Percentiles rank a stretch among this genome's conserved stretches.
phyloP scores from a whole-genome alignment of 1,140 invertebrate genomes.

The Thaumetopoea pityocampa region DNA sequence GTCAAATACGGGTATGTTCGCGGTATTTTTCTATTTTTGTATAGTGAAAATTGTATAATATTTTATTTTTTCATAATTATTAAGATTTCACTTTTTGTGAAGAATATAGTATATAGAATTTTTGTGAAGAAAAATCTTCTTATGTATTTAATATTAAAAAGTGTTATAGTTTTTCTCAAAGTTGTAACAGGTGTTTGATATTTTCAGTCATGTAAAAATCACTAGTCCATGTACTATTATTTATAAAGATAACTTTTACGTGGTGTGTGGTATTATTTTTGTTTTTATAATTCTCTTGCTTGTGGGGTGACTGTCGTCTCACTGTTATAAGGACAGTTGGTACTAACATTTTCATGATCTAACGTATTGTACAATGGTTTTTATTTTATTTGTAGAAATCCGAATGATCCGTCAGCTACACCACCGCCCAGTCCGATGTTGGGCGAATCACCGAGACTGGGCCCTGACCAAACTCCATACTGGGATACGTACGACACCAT shows the following conservation, averaged over 20 bases:
- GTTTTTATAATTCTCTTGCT: too few relatives aligned
- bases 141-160: too few relatives aligned
- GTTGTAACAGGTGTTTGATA: neutral
- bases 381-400: conserved; percentile 80
- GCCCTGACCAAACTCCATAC: conserved; percentile 76
- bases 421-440: conserved; percentile 58
- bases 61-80: too few relatives aligned
- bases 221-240: neutral
- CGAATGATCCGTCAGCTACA: conserved; percentile 76
- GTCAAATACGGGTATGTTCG: conserved; percentile 88
- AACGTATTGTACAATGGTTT: neutral
- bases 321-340: too few relatives aligned
- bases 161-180: conserved; percentile 2
- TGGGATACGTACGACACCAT: conserved; percentile 94
- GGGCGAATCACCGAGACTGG: conserved; percentile 42
- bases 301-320: too few relatives aligned
- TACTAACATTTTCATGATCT: too few relatives aligned
- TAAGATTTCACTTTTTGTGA: too few relatives aligned
- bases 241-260: too few relatives aligned
- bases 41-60: neutral
- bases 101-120: too few relatives aligned
- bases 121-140: too few relatives aligned
- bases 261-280: neutral
- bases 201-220: neutral
- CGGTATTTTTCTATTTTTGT: neutral